Base-by-base conservation (phyloP, 2,113 vertebrate species). In the Phaethornis superciliosus region DNA sequence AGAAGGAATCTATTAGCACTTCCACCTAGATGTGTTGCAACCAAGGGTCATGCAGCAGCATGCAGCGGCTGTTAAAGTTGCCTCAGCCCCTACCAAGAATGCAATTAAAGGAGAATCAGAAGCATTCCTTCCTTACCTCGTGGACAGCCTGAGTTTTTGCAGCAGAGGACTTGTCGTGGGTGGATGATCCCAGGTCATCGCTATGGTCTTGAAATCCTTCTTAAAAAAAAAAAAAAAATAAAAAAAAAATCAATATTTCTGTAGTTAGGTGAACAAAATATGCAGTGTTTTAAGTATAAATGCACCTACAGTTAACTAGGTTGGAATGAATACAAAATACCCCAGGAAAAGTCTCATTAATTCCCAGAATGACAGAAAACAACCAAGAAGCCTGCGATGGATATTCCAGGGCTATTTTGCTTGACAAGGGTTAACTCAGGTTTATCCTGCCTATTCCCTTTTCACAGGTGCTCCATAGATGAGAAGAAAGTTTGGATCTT, bases 1-100 rank as follows among this genome's bases (percentile, higher is more conserved):
- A 90, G 90, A 80, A 95, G 93, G 93, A 88, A 93, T 93, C 79
- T 76, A 56, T 84, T 81, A 83, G 58, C 90, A 52, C 91, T 95
- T 90, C 90, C 94, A 88, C 80, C 79, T 90, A 60, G 79, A 67
- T 75, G 87, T 84, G 93, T 90, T 90, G 93, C 90, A 88, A 93
- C 2, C 9, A 51, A 67, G 79, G 86, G 79, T 95, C 91, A 88
- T 93, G 87, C 90, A 95, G 83, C 87, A 93, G 91, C 94, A 89
- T 8, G 89, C 91, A 93, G 92, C 10, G 26, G 91, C 56, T 65
- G 70, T 32, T 44, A 7, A 27, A 2, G 67, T 60, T 79, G 77
- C 77, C 88, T 79, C 91, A 91, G 77, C 72, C 81, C 47, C 81
- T 62, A 55, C 54, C 68, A 93, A 70, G 89, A 82, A 88, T 62